A percentile compares a stretch with the other conserved stretches of the same genome.
Evolutionary conservation across 2,888 invertebrate genomes (phyloP).

Genomic region (Palloptera scutellata): DNA sequence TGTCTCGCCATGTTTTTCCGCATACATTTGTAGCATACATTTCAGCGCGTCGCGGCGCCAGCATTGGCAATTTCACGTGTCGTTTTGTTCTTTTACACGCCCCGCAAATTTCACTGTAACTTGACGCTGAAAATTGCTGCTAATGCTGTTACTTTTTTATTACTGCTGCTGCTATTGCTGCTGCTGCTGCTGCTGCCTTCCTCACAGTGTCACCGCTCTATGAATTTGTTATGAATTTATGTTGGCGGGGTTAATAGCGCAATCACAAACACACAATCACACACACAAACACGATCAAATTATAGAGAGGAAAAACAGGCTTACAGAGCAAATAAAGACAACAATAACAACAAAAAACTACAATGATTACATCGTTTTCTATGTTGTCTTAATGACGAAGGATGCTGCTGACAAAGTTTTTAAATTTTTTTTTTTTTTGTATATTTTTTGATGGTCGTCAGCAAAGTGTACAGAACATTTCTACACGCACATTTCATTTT

Average conservation of each 20-base stretch:
- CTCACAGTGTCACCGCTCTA: constrained; percentile 2
- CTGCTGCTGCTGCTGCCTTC: not conserved
- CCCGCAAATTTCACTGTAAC: not conserved
- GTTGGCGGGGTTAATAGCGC: constrained; percentile 20
- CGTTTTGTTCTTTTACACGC: not conserved
- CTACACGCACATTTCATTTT: not conserved
- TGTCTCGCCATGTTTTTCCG: not conserved
- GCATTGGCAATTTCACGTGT: not conserved
- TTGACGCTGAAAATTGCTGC: not conserved
- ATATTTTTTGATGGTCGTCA: not conserved
- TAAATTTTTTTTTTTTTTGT: not conserved
- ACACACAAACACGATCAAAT: constrained; percentile 9
- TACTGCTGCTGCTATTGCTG: not conserved
- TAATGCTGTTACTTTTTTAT: not conserved
- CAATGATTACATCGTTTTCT: not conserved
- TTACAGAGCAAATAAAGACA: not conserved
- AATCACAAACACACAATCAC: not conserved
- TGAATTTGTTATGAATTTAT: constrained; percentile 28
- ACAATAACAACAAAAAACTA: not conserved
- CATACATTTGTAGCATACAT: not conserved
- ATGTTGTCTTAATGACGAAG: not conserved
- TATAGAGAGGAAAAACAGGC: not conserved
- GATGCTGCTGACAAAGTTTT: constrained; percentile 10
- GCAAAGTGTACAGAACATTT: not conserved
- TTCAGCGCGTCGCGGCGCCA: not conserved